These are phyloP conservation scores for Lottia scabra DNA, from an alignment of 2,888 invertebrate species.

Conservation along the genomic window DNA sequence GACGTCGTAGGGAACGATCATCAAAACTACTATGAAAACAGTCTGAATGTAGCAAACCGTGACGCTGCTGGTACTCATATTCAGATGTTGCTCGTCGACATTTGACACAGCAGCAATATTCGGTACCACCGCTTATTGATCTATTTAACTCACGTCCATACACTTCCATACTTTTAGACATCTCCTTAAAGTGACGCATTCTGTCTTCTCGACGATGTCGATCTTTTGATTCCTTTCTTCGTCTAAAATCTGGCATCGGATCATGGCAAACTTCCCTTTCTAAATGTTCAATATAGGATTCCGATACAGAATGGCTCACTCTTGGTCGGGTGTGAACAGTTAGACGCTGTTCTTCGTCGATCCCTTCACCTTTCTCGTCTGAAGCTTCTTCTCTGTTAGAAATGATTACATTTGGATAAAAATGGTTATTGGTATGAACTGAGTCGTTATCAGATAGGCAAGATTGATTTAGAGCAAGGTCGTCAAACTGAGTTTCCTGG, in stretches of 20 bases:
- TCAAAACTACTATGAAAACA: neutral
- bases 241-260: neutral
- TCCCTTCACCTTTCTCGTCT: too few species aligned
- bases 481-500: conserved; percentile 13
- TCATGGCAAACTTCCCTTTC: too few species aligned
- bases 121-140: too few species aligned
- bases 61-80: neutral
- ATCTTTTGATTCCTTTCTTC: neutral
- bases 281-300: too few species aligned
- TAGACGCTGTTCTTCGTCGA: too few species aligned
- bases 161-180: conserved; percentile 1
- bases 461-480: neutral
- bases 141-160: too few species aligned
- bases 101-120: neutral
- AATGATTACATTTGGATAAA: conserved; percentile 22
- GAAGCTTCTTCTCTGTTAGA: too few species aligned
- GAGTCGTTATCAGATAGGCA: neutral
- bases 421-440: conserved; percentile 10
- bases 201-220: neutral
- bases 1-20: neutral
- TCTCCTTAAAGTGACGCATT: neutral
- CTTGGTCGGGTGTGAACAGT: too few species aligned
- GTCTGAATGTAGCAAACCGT: neutral
- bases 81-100: neutral
- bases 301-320: too few species aligned